These are phyloP conservation scores for Torymus texanus DNA, from an alignment of 2,888 invertebrate species.

Conservation along the genomic window DNA sequence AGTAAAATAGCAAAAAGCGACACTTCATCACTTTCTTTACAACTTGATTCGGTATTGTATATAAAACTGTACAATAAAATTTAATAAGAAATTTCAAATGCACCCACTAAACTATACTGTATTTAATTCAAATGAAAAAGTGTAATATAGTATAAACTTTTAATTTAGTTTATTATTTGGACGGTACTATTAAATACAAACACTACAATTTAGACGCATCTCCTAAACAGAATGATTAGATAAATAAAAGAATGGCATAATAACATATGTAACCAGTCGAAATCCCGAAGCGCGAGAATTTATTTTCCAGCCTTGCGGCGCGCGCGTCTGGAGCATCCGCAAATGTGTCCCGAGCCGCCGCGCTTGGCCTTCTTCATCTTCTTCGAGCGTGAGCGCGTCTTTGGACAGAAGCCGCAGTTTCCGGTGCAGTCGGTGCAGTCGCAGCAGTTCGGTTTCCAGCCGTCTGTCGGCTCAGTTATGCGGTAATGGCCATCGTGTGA, in stretches of 20 bases:
- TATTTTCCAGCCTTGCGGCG: not conserved
- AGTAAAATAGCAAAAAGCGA: too few relatives aligned
- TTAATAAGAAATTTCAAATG: too few relatives aligned
- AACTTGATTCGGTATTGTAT: too few relatives aligned
- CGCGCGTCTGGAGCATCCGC: slow-evolving; percentile 42
- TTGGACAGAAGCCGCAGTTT: slow-evolving; percentile 60
- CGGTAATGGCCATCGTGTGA: slow-evolving; percentile 51
- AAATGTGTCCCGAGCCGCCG: slow-evolving; percentile 21
- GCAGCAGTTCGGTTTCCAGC: slow-evolving; percentile 57
- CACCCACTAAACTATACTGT: too few relatives aligned
- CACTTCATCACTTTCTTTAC: too few relatives aligned
- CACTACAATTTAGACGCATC: too few relatives aligned
- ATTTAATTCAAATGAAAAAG: not conserved
- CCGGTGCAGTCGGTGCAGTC: slow-evolving; percentile 61
- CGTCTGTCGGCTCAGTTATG: slow-evolving; percentile 76
- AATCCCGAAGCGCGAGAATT: not conserved
- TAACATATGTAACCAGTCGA: too few relatives aligned
- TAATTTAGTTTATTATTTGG: too few relatives aligned
- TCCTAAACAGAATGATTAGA: too few relatives aligned
- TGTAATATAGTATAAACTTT: not conserved
- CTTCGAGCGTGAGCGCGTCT: not conserved
- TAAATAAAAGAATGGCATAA: too few relatives aligned
- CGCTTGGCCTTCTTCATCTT: not conserved
- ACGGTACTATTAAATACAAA: too few relatives aligned
- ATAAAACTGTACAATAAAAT: too few relatives aligned